Base-by-base conservation (phyloP, 1,140 invertebrate species). In the Macrostomum lignano region DNA sequence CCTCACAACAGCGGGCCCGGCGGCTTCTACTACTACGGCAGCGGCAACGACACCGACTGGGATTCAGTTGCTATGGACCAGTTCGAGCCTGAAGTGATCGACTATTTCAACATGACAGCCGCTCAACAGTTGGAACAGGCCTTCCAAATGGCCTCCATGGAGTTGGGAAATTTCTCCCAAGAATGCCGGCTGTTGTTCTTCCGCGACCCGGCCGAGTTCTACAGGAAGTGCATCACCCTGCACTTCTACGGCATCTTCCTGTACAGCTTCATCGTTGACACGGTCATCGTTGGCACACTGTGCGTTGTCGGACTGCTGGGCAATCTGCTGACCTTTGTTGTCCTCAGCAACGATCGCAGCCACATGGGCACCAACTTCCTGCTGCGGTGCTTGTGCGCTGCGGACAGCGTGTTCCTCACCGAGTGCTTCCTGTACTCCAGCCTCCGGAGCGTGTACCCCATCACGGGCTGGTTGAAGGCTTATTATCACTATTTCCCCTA, bases 201-300 rank as follows among this genome's bases (percentile, higher is more conserved):
- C 33, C n/a, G 29, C 17, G 14, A 37, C 30, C 14, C 31, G 17
- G n/a, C 23, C 9, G 28, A 40, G 21, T 21, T 15, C 19, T 15
- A 23, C 3, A 7, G 22, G 17, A 2, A 20, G 24, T 32, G 30
- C 23, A 13, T 38, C 20, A 14, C 33, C 20, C 17, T 28, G 21
- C 10, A 17, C 15, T 21, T 35, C 31, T n/a, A 43, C 13, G 5
- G 37, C 14, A n/a, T 41, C 15, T 13, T 44, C 38, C 3, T 44
- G 34, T 22, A 25, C 23, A 35, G 10, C 11, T 35, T 35, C 22
- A 9, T 35, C 2, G 13, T 35, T 15, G 34, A 31, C 7, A 22
- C 34, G 19, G 23, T 35, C 17, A 11, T 25, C 10, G 17, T 35
- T 10, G 34, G 34, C 15, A 7, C 20, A 2, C 4, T 35, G 7